Conservation (phyloP, 1,140 invertebrate species). For the Chironomus tepperi region DNA sequence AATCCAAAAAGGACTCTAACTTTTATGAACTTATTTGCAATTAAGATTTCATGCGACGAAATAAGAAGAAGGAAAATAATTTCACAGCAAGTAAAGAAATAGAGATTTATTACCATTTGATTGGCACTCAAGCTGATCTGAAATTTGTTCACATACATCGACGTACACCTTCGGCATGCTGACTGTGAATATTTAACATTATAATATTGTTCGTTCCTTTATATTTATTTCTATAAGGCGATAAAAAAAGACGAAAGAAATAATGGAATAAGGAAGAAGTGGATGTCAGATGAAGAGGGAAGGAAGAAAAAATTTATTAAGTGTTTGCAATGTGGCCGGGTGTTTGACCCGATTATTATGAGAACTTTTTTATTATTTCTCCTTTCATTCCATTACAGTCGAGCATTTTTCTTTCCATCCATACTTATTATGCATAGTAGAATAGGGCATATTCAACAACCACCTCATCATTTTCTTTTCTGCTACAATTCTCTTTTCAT, state of each 20-base stretch:
- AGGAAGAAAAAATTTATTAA: constrained; percentile 13
- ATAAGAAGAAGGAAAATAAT: no score
- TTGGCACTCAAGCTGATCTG: neutral
- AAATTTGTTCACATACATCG: no score
- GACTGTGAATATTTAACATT: no score
- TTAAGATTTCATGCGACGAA: neutral
- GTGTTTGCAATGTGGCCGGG: neutral
- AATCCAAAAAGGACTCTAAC: no score
- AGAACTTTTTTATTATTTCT: neutral
- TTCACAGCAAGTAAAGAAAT: neutral
- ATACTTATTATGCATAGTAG: neutral
- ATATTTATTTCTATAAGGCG: neutral
- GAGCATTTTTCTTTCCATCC: neutral
- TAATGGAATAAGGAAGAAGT: neutral
- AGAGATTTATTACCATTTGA: constrained; percentile 19
- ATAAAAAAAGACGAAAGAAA: neutral
- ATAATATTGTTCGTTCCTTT: no score
- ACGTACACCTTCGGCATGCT: no score
- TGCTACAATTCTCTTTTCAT: neutral
- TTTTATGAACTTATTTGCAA: constrained; percentile 1
- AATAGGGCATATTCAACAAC: no score
- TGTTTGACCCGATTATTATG: constrained; percentile 11
- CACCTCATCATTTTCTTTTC: neutral
- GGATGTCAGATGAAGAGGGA: constrained; percentile 9
- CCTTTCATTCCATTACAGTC: neutral